Conservation (phyloP, 2,113 vertebrate species). For the Shinisaurus crocodilurus region DNA sequence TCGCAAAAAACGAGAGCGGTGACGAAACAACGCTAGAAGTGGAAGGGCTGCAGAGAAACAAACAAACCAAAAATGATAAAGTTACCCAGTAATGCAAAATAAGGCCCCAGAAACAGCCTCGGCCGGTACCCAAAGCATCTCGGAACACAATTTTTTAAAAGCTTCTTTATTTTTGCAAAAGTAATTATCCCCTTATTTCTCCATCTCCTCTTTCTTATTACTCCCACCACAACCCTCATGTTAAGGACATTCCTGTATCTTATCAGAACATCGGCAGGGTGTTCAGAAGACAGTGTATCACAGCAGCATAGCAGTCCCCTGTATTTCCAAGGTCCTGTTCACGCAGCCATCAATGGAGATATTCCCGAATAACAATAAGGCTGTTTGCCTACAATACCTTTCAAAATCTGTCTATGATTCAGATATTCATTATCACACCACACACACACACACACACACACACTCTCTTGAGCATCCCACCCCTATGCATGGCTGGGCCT, state of each 20-base stretch:
- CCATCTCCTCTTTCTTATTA: not conserved
- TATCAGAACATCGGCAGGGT: not conserved
- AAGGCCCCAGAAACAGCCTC: too few species aligned
- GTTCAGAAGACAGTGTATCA: not conserved
- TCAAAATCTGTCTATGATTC: not conserved
- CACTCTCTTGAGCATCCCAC: too few species aligned
- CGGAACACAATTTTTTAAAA: too few species aligned
- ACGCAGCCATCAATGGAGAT: not conserved
- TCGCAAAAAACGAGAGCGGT: not conserved
- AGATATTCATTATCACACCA: not conserved
- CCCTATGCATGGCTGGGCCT: too few species aligned
- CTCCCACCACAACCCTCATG: not conserved
- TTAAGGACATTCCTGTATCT: not conserved
- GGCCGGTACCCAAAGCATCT: too few species aligned
- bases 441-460: not conserved
- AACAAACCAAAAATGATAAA: too few species aligned
- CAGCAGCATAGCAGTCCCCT: not conserved
- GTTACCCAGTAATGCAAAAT: too few species aligned
- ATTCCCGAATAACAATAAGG: not conserved
- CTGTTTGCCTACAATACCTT: not conserved
- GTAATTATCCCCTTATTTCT: not conserved
- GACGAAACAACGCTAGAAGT: too few species aligned
- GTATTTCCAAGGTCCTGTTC: not conserved
- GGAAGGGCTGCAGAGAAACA: not conserved
- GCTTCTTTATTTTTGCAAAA: too few species aligned